Evolutionary conservation across 2,797 vertebrate species (phyloP), one percentile per base, ranked within the genome.

Genomic region (Yasuhikotakia modesta): DNA sequence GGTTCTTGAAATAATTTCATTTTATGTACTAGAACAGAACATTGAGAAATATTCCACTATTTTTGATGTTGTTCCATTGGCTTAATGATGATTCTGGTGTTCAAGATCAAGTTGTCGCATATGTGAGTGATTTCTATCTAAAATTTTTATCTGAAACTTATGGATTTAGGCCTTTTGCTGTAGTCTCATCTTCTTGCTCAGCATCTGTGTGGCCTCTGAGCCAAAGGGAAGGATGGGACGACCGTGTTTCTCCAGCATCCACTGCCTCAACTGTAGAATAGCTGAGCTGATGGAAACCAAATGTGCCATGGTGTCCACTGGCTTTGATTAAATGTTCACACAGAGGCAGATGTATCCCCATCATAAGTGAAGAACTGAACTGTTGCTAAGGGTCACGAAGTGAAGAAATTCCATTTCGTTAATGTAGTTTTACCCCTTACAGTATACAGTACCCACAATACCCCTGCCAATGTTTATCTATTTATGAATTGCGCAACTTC

Each of bases 281-380:
- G 81, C 79, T 85, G 84, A 87, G 86, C 85, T 93, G 90, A 93
- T 92, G 87, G 87, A 90, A 92, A 91, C 91, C 91, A 93, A 92
- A 92, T 93, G 92, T 69, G 46, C 70, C 82, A 86, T 79, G 83
- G 74, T 84, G 89, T 88, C 88, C 89, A 90, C 83, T 88, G 90
- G 86, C 81, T 86, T 87, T 90, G 90, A 92, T 93, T 92, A 91
- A 89, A 87, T 83, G 82, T 87, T 84, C 81, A 79, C 69, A 58
- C 81, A 82, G 79, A 76, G 83, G 73, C 79, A 53, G 77, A 87
- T 88, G 86, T 69, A 69, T 81, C 39, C 52, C 73, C 82, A 85
- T 85, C 85, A 81, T 81, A 75, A 87, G 85, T 79, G 74, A 87
- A 85, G 89, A 89, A 61, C 81, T 91, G 88, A 91, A 91, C 89